phyloP scores from a whole-genome alignment of 30 jellyfish, hydroid and myxozoan genomes.

The Aurelia aurita complex sp. Pacific region DNA sequence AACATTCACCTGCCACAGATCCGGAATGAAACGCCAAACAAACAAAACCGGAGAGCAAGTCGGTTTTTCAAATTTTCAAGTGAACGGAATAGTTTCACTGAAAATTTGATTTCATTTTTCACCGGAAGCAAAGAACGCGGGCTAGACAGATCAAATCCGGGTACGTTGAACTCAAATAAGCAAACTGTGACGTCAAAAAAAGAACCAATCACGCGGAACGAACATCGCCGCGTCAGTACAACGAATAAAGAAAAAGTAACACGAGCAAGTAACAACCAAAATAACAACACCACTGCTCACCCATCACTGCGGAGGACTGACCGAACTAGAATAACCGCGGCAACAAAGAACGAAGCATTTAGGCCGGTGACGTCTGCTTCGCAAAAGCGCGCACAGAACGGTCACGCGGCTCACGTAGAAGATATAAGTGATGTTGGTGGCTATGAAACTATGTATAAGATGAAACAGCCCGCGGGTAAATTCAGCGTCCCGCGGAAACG shows the following conservation, averaged over 20 bases:
- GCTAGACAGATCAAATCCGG: constrained; percentile 10
- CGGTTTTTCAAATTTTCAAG: constrained; percentile 40
- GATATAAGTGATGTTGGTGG: constrained; percentile 62
- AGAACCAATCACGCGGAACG: neutral
- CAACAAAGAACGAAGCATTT: constrained; percentile 44
- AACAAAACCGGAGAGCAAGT: constrained; percentile 29
- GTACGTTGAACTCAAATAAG: neutral
- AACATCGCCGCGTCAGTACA: neutral
- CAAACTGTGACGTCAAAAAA: neutral
- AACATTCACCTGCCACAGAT: constrained; percentile 53
- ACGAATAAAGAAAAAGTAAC: neutral
- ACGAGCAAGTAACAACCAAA: constrained; percentile 20
- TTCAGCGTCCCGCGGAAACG: constrained; percentile 52
- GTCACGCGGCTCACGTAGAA: constrained; percentile 17
- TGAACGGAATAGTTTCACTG: constrained; percentile 61
- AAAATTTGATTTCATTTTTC: constrained; percentile 53
- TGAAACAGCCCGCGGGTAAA: constrained; percentile 65
- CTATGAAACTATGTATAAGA: constrained; percentile 51
- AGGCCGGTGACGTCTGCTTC: constrained; percentile 65
- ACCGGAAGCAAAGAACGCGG: constrained; percentile 56
- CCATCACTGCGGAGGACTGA: constrained; percentile 35
- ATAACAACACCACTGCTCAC: neutral
- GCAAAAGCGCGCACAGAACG: constrained; percentile 22
- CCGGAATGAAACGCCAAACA: constrained; percentile 41
- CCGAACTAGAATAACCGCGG: constrained; percentile 27